Evolutionary conservation across 1,140 invertebrate species (phyloP).

Genomic region (Hyles vespertilio): DNA sequence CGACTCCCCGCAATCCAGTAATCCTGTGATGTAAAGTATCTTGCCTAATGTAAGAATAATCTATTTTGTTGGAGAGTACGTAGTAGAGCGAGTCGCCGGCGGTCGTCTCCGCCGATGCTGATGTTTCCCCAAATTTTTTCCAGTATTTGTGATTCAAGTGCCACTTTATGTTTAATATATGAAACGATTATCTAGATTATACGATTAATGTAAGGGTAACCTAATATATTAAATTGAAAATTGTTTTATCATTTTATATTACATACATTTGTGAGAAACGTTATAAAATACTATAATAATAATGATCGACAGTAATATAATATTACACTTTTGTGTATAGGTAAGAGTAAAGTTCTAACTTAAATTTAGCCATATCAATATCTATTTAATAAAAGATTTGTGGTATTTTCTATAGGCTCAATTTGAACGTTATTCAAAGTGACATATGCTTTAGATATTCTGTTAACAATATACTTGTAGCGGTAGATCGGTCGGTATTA

Average conservation of each 20-base stretch:
- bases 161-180: constrained; percentile 78
- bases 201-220: constrained; percentile 77
- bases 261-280: constrained; percentile 75
- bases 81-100: constrained; percentile 36
- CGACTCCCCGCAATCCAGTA: constrained; percentile 36
- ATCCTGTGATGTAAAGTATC: constrained; percentile 57
- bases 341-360: constrained; percentile 75
- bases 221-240: constrained; percentile 77
- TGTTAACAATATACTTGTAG: constrained; percentile 75
- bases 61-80: constrained; percentile 50
- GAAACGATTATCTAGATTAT: constrained; percentile 77
- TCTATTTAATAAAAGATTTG: constrained; percentile 76
- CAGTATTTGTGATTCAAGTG: constrained; percentile 79
- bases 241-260: constrained; percentile 78
- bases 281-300: constrained; percentile 68
- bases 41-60: constrained; percentile 59
- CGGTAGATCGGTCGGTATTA: constrained; percentile 69
- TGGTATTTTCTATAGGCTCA: constrained; percentile 76
- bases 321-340: constrained; percentile 76
- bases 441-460: constrained; percentile 76
- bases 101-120: constrained; percentile 53
- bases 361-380: constrained; percentile 78
- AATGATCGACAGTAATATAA: constrained; percentile 68
- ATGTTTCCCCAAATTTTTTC: constrained; percentile 77
- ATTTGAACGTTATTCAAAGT: constrained; percentile 76